Evolutionary conservation across 1,140 invertebrate species (phyloP).

Genomic region (Galleria mellonella): DNA sequence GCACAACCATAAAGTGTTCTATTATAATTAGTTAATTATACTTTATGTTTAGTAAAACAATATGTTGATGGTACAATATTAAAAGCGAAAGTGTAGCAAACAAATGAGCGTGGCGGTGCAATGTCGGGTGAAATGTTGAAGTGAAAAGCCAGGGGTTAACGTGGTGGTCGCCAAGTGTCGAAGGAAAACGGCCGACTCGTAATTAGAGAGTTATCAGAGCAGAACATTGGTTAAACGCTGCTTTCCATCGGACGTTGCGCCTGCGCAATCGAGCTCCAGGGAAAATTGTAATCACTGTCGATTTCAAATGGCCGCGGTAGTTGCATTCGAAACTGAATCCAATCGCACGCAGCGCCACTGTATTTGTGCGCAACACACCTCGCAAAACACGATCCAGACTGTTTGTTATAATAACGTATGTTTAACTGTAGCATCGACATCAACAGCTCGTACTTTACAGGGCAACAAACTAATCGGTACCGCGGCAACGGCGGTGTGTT

Average conservation of each 20-base stretch:
- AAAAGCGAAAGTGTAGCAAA: constrained; percentile 62
- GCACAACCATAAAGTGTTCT: no score
- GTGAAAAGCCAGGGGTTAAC: constrained; percentile 61
- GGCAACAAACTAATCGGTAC: constrained; percentile 19
- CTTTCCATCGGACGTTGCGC: constrained; percentile 70
- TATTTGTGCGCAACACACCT: no score
- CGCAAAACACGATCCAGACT: constrained; percentile 18
- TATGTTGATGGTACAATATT: no score
- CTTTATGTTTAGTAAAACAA: no score
- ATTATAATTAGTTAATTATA: no score
- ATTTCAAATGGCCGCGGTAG: constrained; percentile 58
- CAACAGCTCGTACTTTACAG: constrained; percentile 22
- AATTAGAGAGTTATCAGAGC: constrained; percentile 73
- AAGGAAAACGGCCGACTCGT: constrained; percentile 56
- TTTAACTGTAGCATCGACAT: constrained; percentile 13
- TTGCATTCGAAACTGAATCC: constrained; percentile 45
- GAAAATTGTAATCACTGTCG: constrained; percentile 73
- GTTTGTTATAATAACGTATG: constrained; percentile 25
- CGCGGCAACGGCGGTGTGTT: constrained; percentile 24
- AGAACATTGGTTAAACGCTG: constrained; percentile 69
- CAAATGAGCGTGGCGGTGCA: constrained; percentile 33
- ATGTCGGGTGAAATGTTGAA: constrained; percentile 46
- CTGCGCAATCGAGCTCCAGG: constrained; percentile 59
- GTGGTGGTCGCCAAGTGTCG: constrained; percentile 42
- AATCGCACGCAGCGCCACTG: constrained; percentile 20